Evolutionary conservation across 2,888 invertebrate species (phyloP).

Genomic region (Belgica antarctica): DNA sequence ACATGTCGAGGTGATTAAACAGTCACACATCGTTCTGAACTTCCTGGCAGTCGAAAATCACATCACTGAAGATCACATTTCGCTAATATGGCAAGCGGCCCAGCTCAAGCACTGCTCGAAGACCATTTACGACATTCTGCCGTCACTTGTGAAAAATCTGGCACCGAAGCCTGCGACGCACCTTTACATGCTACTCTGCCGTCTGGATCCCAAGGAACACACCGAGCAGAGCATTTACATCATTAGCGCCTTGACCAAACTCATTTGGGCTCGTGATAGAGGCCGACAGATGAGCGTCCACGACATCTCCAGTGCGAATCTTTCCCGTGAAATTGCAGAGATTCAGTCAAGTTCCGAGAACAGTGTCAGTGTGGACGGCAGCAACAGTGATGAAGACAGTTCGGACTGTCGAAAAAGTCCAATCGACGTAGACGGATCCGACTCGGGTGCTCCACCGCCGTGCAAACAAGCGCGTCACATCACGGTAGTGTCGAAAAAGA

Average conservation of each 20-base stretch:
- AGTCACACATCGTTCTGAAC: conserved; percentile 88
- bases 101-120: conserved; percentile 93
- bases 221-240: conserved; percentile 90
- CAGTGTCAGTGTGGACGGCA: conserved; percentile 76
- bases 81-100: conserved; percentile 91
- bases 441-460: conserved; percentile 57
- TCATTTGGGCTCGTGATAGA: conserved; percentile 79
- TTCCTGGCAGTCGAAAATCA: conserved; percentile 90
- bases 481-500: conserved; percentile 41
- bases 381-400: conserved; percentile 69
- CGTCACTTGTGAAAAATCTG: conserved; percentile 84
- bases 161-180: conserved; percentile 86
- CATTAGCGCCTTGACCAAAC: conserved; percentile 84
- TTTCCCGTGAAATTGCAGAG: conserved; percentile 51
- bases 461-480: conserved; percentile 57
- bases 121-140: conserved; percentile 86
- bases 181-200: conserved; percentile 80
- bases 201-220: conserved; percentile 85
- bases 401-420: conserved; percentile 58
- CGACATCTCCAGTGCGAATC: conserved; percentile 47
- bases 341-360: conserved; percentile 70
- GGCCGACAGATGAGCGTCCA: conserved; percentile 52
- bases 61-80: conserved; percentile 85
- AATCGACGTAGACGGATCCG: conserved; percentile 55
- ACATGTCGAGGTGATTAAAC: conserved; percentile 93